Percentiles rank a stretch among this genome's conserved stretches.
Evolutionary conservation across 2,888 invertebrate genomes (phyloP).

Genomic region (Cistogaster globosa): DNA sequence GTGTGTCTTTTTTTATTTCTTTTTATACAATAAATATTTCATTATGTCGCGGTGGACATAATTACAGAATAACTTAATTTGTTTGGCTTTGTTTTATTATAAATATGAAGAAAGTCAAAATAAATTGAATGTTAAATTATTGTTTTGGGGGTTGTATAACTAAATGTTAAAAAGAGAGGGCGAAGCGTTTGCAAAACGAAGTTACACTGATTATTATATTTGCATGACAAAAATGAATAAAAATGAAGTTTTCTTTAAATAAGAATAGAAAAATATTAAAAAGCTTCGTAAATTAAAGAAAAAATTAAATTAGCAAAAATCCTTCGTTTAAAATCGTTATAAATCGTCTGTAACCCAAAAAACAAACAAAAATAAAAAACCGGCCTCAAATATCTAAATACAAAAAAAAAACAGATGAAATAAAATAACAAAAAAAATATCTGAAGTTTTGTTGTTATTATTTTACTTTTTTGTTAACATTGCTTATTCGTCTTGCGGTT

Average conservation of each 20-base stretch:
- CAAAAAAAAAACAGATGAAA: constrained; percentile 20
- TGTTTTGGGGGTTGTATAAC: constrained; percentile 55
- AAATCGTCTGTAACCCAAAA: constrained; percentile 44
- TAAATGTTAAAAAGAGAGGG: constrained; percentile 35
- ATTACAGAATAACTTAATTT: constrained; percentile 39
- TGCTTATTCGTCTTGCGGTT: constrained; percentile 27
- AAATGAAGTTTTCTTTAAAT: neutral
- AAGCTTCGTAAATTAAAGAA: neutral
- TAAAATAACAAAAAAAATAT: constrained; percentile 50
- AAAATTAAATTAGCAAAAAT: constrained; percentile 23
- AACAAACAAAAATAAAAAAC: constrained; percentile 41
- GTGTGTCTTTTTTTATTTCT: constrained; percentile 17
- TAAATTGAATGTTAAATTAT: constrained; percentile 4
- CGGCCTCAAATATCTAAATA: constrained; percentile 70
- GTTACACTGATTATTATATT: constrained; percentile 14
- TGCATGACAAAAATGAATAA: constrained; percentile 10
- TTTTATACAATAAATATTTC: constrained; percentile 34
- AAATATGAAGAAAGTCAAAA: neutral
- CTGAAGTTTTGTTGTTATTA: constrained; percentile 37
- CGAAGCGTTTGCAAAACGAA: constrained; percentile 47
- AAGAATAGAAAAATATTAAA: neutral
- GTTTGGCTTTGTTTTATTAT: constrained; percentile 30
- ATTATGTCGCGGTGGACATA: constrained; percentile 55
- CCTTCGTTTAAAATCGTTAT: constrained; percentile 51
- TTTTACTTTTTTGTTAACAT: constrained; percentile 41